phyloP scores from a whole-genome alignment of 2,797 vertebrate genomes.

The Argyrosomus regius region DNA sequence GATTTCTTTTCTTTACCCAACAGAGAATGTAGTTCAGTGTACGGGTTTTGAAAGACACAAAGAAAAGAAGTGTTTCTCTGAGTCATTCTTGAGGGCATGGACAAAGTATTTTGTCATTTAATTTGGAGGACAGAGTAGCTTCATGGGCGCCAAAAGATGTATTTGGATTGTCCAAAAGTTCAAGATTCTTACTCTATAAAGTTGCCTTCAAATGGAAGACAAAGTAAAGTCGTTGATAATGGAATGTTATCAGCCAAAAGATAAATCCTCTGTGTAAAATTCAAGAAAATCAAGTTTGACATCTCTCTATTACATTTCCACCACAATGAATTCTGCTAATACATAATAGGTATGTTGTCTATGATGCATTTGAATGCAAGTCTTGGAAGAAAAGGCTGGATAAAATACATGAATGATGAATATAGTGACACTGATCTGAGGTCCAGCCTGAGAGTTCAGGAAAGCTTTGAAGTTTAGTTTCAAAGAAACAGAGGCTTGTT shows the following conservation, averaged over 20 bases:
- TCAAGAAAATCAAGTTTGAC: slow-evolving; percentile 21
- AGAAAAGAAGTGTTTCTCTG: neutral
- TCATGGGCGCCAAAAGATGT: neutral
- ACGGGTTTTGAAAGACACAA: neutral
- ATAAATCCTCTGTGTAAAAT: slow-evolving; percentile 9
- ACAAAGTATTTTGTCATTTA: neutral
- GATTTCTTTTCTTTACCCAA: no score
- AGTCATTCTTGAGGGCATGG: neutral
- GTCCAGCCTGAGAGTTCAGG: slow-evolving; percentile 36
- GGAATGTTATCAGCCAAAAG: neutral
- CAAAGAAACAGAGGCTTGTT: slow-evolving; percentile 42
- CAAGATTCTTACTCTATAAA: neutral
- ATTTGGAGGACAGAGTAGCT: neutral
- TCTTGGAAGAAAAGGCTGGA: slow-evolving; percentile 9
- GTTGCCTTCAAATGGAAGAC: neutral
- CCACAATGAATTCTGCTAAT: slow-evolving; percentile 15
- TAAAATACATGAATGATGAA: slow-evolving; percentile 41
- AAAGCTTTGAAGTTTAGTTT: slow-evolving; percentile 62
- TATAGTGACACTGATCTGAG: slow-evolving; percentile 40
- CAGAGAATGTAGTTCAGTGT: neutral
- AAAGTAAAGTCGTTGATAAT: slow-evolving; percentile 7
- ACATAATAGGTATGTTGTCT: neutral
- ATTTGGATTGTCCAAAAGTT: neutral
- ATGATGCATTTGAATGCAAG: slow-evolving; percentile 18
- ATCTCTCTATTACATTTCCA: slow-evolving; percentile 9